A percentile compares a stretch with the other conserved stretches of the same genome.
These are phyloP conservation scores for Rallus limicola DNA, from an alignment of 2,113 vertebrate genomes.

Conservation along the genomic window DNA sequence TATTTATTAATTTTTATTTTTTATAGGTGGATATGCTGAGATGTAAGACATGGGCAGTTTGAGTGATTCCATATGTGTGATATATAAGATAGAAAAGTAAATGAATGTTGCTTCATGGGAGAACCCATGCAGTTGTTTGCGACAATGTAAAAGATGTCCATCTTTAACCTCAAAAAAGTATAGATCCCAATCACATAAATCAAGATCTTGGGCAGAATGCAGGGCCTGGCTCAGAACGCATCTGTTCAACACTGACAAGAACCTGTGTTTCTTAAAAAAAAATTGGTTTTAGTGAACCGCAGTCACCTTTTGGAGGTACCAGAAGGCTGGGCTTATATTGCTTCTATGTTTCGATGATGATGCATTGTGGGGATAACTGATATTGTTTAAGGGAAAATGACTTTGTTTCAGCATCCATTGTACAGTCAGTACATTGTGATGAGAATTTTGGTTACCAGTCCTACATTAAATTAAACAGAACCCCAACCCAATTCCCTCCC, in stretches of 20 bases:
- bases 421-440: not conserved
- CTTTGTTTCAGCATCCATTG: not conserved
- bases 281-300: not conserved
- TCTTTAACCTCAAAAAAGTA: not conserved
- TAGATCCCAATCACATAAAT: not conserved
- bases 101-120: not conserved
- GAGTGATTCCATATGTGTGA: not conserved
- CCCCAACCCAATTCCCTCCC: no score
- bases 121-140: not conserved
- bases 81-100: not conserved
- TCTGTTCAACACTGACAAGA: not conserved
- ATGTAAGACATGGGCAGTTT: not conserved
- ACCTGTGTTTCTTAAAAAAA: not conserved
- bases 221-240: not conserved
- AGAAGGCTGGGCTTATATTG: not conserved
- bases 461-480: not conserved
- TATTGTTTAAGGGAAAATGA: not conserved
- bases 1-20: not conserved
- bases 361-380: not conserved
- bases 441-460: not conserved
- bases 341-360: not conserved
- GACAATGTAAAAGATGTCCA: not conserved
- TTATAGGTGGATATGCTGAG: not conserved
- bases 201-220: not conserved
- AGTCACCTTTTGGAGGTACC: not conserved